Evolutionary conservation across 2,113 vertebrate genomes (phyloP), one percentile per base, ranked within the genome.

Genomic region (Triplophysa dalaica): DNA sequence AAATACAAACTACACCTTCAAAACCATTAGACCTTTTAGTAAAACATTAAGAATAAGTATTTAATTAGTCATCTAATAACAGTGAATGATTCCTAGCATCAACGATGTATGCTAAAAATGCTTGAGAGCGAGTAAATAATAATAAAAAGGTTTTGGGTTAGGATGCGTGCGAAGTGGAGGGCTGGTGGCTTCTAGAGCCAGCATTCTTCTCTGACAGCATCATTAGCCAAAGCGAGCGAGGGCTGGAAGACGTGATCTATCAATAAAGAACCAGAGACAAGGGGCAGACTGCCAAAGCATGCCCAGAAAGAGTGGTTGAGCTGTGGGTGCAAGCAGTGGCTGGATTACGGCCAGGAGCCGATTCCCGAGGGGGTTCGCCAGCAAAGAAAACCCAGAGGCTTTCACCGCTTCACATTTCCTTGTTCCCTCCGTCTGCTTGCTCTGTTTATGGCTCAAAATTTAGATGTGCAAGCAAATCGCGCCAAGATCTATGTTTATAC

Each of bases 171-270:
- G 65, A 83, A 13, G 50, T 78, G 19, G 62, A 85, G 75, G 22
- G 63, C 79, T 82, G 81, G 79, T 77, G 62, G 61, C 77, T 85
- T 84, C 79, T 85, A 63, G 81, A 84, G 79, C 84, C 79, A 80
- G 81, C 88, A 89, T 90, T 90, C 86, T 84, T 81, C 66, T 86
- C 86, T 86, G 85, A 89, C 85, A 85, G 87, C 87, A 89, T 89
- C 87, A 89, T 90, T 89, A 87, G 81, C 81, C 77, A 56, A 17
- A 79, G 75, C 62, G 75, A 82, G 79, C 78, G 68, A 24, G 80
- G 87, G 74, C 84, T 63, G 75, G 66, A 58, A 76, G 79, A 80
- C 75, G 62, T 50, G 64, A 82, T 83, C 85, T 80, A 81, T 85
- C 85, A 85, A 84, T 86, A 87, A 84, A 85, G 83, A 48, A 80